phyloP scores from a whole-genome alignment of 1,140 invertebrate genomes.

The Drosophila mauritiana region DNA sequence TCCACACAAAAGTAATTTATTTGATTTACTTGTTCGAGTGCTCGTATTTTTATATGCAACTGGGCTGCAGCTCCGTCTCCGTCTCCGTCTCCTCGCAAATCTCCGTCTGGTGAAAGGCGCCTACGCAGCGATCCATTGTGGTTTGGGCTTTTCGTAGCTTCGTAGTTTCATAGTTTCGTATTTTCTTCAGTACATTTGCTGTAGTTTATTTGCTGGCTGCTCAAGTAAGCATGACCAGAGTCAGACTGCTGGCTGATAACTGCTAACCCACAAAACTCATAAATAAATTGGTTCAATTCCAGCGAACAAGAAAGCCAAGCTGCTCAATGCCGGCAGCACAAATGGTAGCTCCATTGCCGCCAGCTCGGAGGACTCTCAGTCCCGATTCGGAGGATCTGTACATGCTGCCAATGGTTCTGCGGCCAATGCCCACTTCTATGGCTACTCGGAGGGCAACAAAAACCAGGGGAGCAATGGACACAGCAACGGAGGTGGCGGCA shows the following conservation, averaged over 20 bases:
- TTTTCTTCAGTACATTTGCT: neutral
- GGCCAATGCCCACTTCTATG: slow-evolving; percentile 35
- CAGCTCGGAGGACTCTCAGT: slow-evolving; percentile 19
- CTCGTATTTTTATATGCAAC: slow-evolving; percentile 34
- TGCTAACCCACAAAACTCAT: slow-evolving; percentile 75
- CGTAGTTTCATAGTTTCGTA: neutral
- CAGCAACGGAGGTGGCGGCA: neutral
- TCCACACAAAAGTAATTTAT: slow-evolving; percentile 1
- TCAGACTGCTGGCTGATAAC: slow-evolving; percentile 45
- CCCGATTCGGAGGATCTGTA: slow-evolving; percentile 16
- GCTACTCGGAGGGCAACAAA: slow-evolving; percentile 56
- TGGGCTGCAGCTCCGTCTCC: slow-evolving; percentile 28
- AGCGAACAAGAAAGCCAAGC: slow-evolving; percentile 85
- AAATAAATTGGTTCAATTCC: slow-evolving; percentile 84
- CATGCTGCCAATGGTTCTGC: neutral
- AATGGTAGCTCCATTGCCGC: neutral
- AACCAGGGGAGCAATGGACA: slow-evolving; percentile 21
- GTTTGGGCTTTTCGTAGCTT: neutral
- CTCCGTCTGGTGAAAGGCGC: slow-evolving; percentile 69
- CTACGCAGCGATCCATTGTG: slow-evolving; percentile 61
- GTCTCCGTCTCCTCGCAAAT: neutral
- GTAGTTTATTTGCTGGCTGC: slow-evolving; percentile 20
- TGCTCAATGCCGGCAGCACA: slow-evolving; percentile 68
- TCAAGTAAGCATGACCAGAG: slow-evolving; percentile 71
- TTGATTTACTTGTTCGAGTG: slow-evolving; percentile 6